Evolutionary conservation across 2,888 invertebrate species (phyloP), one percentile per base, ranked within the genome.

Genomic region (Lamellibrachia columna): DNA sequence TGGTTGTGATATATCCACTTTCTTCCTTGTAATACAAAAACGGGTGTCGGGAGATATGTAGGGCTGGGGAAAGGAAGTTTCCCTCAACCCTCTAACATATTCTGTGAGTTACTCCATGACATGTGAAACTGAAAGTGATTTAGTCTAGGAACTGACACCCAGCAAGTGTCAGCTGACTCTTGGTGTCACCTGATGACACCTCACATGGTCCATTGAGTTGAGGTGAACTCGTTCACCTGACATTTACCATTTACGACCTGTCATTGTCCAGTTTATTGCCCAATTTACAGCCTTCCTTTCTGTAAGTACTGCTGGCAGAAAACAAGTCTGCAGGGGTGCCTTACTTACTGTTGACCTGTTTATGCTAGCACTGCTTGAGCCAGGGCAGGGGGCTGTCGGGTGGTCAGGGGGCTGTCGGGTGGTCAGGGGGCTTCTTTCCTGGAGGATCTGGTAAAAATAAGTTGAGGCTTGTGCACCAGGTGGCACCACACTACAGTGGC

Each of bases 261-360:
- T 75, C 75, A 75, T 75, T 75, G 75, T 75, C 75, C 75, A 75
- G 75, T 75, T 75, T 75, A 75, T 75, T 75, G 75, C 15, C 75
- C 75, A 11, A 3, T 75, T 75, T 75, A 75, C 75, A 15, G 75
- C 75, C 75, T 11, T 75, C 75, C 75, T 22, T 75, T 75, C 75
- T 75, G 75, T 75, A 75, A 75, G 15, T 75, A 75, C 75, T 75
- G 75, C 75, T 22, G 75, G 75, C 22, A 22, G 75, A 75, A 75
- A 75, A 75, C 75, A 22, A 22, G 15, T n/a, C 75, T 75, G 15
- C 15, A 15, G 4, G 3, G 75, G 22, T 6, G 40, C 75, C 6
- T n/a, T 75, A 2, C 75, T 15, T 15, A 6, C 75, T 75, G 75
- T 75, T 75, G 15, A 75, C 75, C n/a, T 22, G 15, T 75, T 75